These are phyloP conservation scores for Diplazon laetatorius DNA, from an alignment of 2,888 invertebrate genomes.

Conservation along the genomic window DNA sequence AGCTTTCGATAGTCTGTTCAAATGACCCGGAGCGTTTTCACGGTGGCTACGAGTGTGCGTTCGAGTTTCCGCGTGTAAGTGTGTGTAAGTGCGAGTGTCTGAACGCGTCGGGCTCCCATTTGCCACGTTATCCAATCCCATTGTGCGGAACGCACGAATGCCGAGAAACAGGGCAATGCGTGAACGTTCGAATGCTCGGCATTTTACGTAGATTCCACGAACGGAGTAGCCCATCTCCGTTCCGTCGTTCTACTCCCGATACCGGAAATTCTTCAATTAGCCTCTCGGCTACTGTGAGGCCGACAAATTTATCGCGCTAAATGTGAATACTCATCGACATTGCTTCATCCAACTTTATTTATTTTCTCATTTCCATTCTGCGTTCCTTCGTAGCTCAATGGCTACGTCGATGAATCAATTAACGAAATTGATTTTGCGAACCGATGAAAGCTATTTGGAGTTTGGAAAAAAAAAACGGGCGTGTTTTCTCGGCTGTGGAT, in stretches of 20 bases:
- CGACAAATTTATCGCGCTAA: constrained; percentile 18
- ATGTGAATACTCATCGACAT: constrained; percentile 2
- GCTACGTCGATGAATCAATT: constrained; percentile 27
- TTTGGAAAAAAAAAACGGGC: constrained; percentile 2
- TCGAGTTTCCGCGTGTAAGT: too few species aligned
- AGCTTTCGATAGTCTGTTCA: constrained; percentile 2
- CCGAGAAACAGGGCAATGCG: constrained; percentile 24
- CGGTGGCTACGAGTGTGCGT: not conserved
- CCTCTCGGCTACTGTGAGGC: not conserved
- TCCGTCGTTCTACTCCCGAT: not conserved
- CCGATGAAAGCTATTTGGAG: not conserved
- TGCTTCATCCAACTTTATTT: not conserved
- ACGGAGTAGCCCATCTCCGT: not conserved
- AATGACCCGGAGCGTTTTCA: constrained; percentile 14
- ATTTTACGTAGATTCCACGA: constrained; percentile 9
- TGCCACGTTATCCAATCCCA: too few species aligned
- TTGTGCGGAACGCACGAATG: constrained; percentile 12
- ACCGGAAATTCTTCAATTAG: constrained; percentile 31
- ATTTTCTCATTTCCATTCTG: not conserved
- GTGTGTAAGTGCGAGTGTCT: too few species aligned
- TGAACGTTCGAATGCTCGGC: constrained; percentile 25
- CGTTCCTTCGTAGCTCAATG: not conserved
- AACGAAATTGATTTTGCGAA: constrained; percentile 17
- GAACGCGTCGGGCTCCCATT: too few species aligned
- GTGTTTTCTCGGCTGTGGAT: not conserved